Evolutionary conservation across 2,113 vertebrate species (phyloP), one percentile per base, ranked within the genome.

Genomic region (Nipponia nippon): DNA sequence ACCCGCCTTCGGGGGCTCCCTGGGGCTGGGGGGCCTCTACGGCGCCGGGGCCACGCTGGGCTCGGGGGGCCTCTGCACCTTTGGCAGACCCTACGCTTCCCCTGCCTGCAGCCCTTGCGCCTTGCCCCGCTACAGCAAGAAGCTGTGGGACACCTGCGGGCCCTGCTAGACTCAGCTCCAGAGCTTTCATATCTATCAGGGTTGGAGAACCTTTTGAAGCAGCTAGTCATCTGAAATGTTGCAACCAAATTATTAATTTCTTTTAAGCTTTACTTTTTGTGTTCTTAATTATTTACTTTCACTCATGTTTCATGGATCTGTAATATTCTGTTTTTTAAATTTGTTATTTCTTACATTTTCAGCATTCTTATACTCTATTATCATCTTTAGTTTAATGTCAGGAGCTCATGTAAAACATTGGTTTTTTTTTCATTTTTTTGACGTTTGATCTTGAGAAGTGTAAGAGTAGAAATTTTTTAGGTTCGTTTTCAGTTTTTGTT

Each of bases 231-330:
- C 2, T 0, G 0, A 0, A 1, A 5, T 15, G 0, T 40, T 88
- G 0, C 1, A 1, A 0, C 0, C 0, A 42, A 13, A 0, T 17
- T 36, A 0, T 0, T 25, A 0, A 46, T 69, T 34, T 2, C 2
- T 29, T 0, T 3, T 5, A 10, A 6, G 0, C 0, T 4, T 19
- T 8, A 0, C 16, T 13, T 34, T 34, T 32, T 0, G 1, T 7
- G 0, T 6, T 8, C 1, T 16, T 6, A 0, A 0, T 19, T 0
- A 21, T 42, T 25, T 12, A 2, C 1, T 26, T 38, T 4, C 0
- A 4, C 0, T 67, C 3, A 1, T 0, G 0, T n/a, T 20, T 16
- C 1, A 1, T 1, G 0, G 0, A 1, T 53, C 0, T 75, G 0
- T 9, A 2, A 1, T 13, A 0, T 25, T 4, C 0, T 5, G 0